These are phyloP conservation scores for Vombatus ursinus DNA, from an alignment of 2,113 vertebrate genomes.

Conservation along the genomic window DNA sequence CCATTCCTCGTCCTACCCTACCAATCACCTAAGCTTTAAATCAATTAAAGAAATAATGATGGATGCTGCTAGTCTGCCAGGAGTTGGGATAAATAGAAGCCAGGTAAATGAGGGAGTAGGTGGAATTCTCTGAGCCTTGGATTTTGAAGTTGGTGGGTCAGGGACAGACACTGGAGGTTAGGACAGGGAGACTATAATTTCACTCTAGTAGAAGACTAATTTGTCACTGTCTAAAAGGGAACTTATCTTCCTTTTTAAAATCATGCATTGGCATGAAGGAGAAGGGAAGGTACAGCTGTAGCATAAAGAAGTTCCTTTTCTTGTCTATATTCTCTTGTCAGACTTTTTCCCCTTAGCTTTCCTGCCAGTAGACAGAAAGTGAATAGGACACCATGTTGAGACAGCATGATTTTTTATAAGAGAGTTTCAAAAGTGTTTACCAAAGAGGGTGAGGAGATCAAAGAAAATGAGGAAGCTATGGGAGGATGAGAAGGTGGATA, in stretches of 20 bases:
- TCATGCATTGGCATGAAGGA: slow-evolving; percentile 27
- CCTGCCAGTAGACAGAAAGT: background rate
- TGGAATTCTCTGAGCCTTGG: background rate
- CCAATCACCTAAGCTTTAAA: slow-evolving; percentile 27
- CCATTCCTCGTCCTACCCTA: background rate
- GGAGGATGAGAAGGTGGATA: background rate
- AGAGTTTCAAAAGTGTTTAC: background rate
- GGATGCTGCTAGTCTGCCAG: background rate
- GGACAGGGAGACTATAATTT: background rate
- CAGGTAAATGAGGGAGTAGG: too few species aligned
- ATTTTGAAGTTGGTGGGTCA: background rate
- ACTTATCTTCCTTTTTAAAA: slow-evolving; percentile 23
- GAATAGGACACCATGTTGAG: background rate
- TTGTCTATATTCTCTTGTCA: background rate
- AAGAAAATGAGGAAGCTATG: background rate
- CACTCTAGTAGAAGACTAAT: background rate
- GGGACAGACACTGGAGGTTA: background rate
- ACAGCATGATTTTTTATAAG: fast-evolving
- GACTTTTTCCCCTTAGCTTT: background rate
- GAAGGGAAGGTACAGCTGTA: background rate
- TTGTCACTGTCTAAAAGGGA: background rate
- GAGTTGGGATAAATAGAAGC: fast-evolving
- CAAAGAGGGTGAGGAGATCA: background rate
- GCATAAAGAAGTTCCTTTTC: background rate
- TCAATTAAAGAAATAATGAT: slow-evolving; percentile 39